phyloP scores from a whole-genome alignment of 2,113 vertebrate species.

The Thunnus maccoyii region DNA sequence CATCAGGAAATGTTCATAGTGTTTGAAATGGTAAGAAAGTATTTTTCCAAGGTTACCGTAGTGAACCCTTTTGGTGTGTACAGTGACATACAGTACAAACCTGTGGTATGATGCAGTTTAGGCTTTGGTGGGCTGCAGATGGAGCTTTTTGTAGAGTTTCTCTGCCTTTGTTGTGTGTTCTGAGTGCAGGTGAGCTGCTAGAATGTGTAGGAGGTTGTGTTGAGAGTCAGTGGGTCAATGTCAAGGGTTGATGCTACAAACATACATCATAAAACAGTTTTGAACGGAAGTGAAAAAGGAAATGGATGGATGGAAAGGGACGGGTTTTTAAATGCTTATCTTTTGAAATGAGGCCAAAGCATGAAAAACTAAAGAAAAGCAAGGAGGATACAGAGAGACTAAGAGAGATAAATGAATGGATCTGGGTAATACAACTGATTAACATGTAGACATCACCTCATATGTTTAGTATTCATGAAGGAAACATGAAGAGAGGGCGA shows the following conservation, averaged over 20 bases:
- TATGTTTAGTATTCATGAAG: constrained; percentile 5
- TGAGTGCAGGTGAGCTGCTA: constrained; percentile 15
- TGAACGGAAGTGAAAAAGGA: not conserved
- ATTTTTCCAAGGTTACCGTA: no score
- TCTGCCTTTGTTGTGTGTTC: not conserved
- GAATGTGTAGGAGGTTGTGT: not conserved
- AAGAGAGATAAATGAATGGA: not conserved
- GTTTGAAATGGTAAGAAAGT: no score
- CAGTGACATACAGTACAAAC: no score
- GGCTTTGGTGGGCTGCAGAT: no score
- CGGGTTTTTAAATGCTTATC: not conserved
- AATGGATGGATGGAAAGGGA: not conserved
- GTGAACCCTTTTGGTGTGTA: no score
- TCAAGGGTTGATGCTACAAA: constrained; percentile 21
- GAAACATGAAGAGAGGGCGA: not conserved
- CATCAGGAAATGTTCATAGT: no score
- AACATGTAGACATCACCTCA: constrained; percentile 34
- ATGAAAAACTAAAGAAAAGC: not conserved
- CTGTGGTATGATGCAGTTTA: no score
- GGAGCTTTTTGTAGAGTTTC: no score
- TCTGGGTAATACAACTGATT: constrained; percentile 17
- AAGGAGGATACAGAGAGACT: not conserved
- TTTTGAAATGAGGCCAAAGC: not conserved
- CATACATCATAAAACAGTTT: constrained; percentile 13
- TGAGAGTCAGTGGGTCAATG: not conserved